Evolutionary conservation across 2,113 vertebrate genomes (phyloP).

Genomic region (Isurus oxyrinchus): DNA sequence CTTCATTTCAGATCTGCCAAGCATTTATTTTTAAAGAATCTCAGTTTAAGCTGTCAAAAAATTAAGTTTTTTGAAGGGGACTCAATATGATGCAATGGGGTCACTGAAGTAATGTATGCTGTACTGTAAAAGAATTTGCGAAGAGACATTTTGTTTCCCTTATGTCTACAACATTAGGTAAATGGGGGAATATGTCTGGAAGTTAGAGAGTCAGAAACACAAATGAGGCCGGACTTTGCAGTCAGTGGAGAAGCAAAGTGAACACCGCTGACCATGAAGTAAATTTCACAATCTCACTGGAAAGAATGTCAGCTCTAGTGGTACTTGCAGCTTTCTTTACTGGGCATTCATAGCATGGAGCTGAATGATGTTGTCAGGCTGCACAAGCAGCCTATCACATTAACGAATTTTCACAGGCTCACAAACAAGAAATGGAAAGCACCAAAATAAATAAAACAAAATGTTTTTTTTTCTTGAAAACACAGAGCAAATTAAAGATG

Average conservation of each 20-base stretch:
- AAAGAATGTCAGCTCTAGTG: not conserved
- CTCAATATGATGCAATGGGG: not conserved
- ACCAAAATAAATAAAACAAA: not conserved
- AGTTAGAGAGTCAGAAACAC: not conserved
- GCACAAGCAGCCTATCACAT: not conserved
- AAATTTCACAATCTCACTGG: not conserved
- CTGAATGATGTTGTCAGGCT: not conserved
- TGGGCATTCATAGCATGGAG: not conserved
- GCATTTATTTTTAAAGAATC: not conserved
- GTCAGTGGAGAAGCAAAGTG: not conserved
- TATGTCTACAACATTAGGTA: not conserved
- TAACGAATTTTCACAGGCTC: not conserved
- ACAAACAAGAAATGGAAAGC: not conserved
- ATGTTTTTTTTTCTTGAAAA: not conserved
- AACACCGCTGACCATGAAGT: not conserved
- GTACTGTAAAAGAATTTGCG: not conserved
- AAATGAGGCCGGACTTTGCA: not conserved
- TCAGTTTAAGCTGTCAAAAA: not conserved
- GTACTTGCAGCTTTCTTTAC: not conserved
- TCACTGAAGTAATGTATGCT: not conserved
- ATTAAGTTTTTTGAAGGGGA: constrained; percentile 7
- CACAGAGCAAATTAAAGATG: not conserved
- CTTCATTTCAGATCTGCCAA: constrained; percentile 16
- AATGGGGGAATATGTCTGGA: not conserved
- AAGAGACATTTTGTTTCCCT: too few species aligned